Percentiles rank a stretch among this genome's conserved stretches.
Conservation (phyloP, 2,797 vertebrate species). For the Malurus leucopterus region DNA sequence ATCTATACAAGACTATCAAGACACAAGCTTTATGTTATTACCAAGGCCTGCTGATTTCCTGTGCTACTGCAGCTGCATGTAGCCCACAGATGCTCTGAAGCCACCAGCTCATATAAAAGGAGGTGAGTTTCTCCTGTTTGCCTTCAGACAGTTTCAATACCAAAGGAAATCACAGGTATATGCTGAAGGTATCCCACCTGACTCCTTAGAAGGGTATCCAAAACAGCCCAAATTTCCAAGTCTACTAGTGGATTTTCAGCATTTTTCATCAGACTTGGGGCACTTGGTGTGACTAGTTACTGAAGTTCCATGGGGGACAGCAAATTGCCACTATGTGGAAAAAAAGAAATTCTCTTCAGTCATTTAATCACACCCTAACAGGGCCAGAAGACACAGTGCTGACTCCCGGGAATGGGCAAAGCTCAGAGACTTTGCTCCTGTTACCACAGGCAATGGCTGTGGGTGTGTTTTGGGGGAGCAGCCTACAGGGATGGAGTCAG, state of each 20-base stretch:
- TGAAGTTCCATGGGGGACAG: not conserved
- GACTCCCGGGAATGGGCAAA: not conserved
- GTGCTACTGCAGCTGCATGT: not conserved
- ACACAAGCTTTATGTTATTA: not conserved
- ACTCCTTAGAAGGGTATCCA: not conserved
- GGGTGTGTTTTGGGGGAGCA: not conserved
- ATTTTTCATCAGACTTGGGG: not conserved
- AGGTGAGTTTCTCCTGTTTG: not conserved
- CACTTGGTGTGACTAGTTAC: not conserved
- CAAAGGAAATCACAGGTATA: not conserved
- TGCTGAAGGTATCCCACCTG: not conserved
- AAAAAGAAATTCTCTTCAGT: accelerated
- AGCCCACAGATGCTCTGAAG: not conserved
- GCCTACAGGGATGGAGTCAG: not conserved
- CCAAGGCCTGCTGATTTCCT: not conserved
- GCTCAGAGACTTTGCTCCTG: not conserved
- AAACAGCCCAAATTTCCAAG: not conserved
- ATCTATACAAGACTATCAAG: not conserved
- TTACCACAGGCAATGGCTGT: accelerated
- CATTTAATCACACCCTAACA: not conserved
- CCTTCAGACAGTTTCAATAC: not conserved
- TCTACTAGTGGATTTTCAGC: not conserved
- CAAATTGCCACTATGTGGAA: not conserved
- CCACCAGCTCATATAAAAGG: not conserved
- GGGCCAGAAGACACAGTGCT: not conserved